These are phyloP conservation scores for Cotesia typhae DNA, from an alignment of 1,140 invertebrate species.

Conservation along the genomic window DNA sequence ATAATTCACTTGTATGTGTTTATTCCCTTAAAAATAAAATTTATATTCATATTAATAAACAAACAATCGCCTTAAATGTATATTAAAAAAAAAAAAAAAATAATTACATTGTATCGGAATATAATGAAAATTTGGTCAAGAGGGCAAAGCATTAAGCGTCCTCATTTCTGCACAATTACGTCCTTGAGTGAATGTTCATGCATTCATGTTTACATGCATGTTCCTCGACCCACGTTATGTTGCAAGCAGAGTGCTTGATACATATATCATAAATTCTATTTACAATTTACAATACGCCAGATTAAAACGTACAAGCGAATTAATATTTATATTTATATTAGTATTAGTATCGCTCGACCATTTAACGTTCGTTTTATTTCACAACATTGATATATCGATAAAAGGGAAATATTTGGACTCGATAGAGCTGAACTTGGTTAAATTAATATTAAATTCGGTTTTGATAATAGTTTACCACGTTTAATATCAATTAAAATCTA, in stretches of 20 bases:
- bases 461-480: no score
- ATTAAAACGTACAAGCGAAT: not conserved
- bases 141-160: slow-evolving; percentile 31
- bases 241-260: not conserved
- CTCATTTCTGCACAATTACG: slow-evolving; percentile 39
- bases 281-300: not conserved
- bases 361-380: no score
- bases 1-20: no score
- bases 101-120: slow-evolving; percentile 17
- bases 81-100: slow-evolving; percentile 29
- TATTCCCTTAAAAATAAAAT: no score
- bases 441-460: no score
- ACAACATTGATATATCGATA: no score
- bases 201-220: slow-evolving; percentile 43
- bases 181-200: slow-evolving; percentile 38
- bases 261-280: not conserved
- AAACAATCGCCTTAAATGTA: not conserved
- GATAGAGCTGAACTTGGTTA: no score
- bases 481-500: no score
- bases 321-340: no score
- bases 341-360: no score
- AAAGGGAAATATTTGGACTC: no score
- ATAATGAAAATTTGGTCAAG: slow-evolving; percentile 17
- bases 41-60: not conserved
- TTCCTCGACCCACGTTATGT: slow-evolving; percentile 35